phyloP scores from a whole-genome alignment of 2,113 vertebrate species.

The Microtus oregoni region DNA sequence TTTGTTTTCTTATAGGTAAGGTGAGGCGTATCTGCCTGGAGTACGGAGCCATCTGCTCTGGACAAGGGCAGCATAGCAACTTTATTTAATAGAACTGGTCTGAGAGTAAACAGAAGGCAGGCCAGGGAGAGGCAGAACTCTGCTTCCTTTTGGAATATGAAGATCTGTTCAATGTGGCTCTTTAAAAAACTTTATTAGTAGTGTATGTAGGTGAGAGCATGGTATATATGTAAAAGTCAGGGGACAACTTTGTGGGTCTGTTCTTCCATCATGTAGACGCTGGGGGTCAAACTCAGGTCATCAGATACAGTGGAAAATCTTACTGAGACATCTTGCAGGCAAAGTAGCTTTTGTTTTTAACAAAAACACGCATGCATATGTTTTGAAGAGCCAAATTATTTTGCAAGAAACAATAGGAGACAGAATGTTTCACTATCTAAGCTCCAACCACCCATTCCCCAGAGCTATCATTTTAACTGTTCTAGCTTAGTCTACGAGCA shows the following conservation, averaged over 20 bases:
- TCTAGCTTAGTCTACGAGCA: neutral
- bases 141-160: neutral
- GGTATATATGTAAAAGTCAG: neutral
- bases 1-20: neutral
- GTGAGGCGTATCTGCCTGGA: neutral
- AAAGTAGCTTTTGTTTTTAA: neutral
- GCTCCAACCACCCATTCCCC: neutral
- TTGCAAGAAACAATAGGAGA: neutral
- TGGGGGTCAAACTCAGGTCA: neutral
- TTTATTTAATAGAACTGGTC: neutral
- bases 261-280: neutral
- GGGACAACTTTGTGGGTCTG: neutral
- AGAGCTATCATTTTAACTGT: neutral
- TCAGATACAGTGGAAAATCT: no score
- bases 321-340: neutral
- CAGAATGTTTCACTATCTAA: neutral
- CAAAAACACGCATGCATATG: neutral
- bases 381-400: constrained; percentile 8
- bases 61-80: neutral
- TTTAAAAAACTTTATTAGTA: neutral
- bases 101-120: neutral
- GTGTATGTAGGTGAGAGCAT: no score
- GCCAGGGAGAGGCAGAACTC: neutral
- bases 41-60: neutral
- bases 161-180: neutral